These are phyloP conservation scores for Enoplosus armatus DNA, from an alignment of 2,797 vertebrate genomes.

Conservation along the genomic window DNA sequence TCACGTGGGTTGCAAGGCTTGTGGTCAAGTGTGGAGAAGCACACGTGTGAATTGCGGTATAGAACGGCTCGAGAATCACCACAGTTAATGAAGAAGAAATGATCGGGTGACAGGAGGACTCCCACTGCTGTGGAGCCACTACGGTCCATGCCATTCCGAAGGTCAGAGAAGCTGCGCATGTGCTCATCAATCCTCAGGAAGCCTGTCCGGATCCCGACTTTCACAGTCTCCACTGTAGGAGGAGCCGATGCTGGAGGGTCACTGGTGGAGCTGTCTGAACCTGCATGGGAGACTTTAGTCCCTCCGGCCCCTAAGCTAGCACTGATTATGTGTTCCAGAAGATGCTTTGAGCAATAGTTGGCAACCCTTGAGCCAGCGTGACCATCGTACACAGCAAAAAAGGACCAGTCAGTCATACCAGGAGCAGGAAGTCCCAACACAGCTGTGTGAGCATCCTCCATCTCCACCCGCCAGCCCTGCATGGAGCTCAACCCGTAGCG, in stretches of 20 bases:
- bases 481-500: constrained; percentile 98
- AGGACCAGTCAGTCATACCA: constrained; percentile 96
- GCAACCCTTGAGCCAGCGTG: constrained; percentile 97
- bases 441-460: constrained; percentile 99
- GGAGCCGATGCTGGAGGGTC: constrained; percentile 73
- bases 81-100: constrained; percentile 98
- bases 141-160: constrained; percentile 98
- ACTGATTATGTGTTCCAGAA: constrained; percentile 95
- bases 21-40: constrained; percentile 99
- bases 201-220: constrained; percentile 94
- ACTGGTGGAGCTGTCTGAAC: constrained; percentile 50
- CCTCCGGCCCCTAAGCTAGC: constrained; percentile 79
- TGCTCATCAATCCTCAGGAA: constrained; percentile 98
- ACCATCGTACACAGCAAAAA: constrained; percentile 98
- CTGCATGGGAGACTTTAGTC: constrained; percentile 44
- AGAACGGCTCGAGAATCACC: constrained; percentile 97
- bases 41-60: constrained; percentile 92
- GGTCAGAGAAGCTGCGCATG: constrained; percentile 99
- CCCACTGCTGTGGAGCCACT: constrained; percentile 99
- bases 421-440: constrained; percentile 92
- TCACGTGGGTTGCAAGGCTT: constrained; percentile 98
- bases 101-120: constrained; percentile 93
- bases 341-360: constrained; percentile 97
- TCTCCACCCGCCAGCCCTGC: constrained; percentile 99
- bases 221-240: constrained; percentile 93